Percentiles rank a stretch among this genome's conserved stretches.
Evolutionary conservation across 1,140 invertebrate species (phyloP).

Genomic region (Yoshiicerus persimilis): DNA sequence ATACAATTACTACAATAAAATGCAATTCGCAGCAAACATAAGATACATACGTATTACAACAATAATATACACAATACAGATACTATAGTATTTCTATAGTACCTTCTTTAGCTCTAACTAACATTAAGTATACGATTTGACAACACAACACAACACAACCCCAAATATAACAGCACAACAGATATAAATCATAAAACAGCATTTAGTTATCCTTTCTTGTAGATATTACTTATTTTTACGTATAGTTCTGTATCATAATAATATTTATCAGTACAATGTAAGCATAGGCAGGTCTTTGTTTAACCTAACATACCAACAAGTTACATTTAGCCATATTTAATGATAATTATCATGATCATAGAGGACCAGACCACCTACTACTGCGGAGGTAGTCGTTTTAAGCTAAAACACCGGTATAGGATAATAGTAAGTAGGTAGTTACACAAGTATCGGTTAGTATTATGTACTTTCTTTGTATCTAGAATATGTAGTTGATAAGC

Average conservation of each 20-base stretch:
- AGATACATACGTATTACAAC: neutral
- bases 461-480: neutral
- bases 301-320: neutral
- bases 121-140: neutral
- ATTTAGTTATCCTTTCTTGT: neutral
- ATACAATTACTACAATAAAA: slow-evolving; percentile 13
- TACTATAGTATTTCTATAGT: neutral
- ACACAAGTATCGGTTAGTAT: neutral
- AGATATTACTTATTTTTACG: neutral
- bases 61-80: neutral
- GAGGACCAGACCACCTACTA: slow-evolving; percentile 7
- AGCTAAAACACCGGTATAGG: slow-evolving; percentile 8
- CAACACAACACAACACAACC: neutral
- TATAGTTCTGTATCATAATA: neutral
- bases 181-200: neutral
- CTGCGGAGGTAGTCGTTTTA: neutral
- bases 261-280: neutral
- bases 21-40: neutral
- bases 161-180: neutral
- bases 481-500: slow-evolving; percentile 17
- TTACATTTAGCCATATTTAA: neutral
- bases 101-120: neutral
- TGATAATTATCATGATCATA: slow-evolving; percentile 5
- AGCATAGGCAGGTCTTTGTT: neutral
- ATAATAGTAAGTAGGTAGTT: neutral